Evolutionary conservation across 2,888 invertebrate species (phyloP).

Genomic region (Macaria notata): DNA sequence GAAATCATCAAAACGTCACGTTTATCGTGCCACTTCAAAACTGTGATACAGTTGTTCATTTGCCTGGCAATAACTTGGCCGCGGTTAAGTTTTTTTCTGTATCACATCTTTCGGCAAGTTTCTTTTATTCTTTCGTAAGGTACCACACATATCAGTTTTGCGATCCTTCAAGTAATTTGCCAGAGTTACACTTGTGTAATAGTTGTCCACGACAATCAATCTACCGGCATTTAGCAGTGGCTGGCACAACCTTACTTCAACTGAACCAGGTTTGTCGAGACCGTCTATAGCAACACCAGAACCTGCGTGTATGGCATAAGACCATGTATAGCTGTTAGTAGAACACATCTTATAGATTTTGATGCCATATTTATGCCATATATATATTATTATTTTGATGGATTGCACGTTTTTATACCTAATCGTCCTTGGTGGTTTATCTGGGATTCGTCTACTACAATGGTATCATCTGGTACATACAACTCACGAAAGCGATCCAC

Average conservation of each 20-base stretch:
- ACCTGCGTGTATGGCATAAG: constrained; percentile 27
- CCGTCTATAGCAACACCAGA: constrained; percentile 22
- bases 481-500: not conserved
- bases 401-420: constrained; percentile 1
- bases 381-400: too few species aligned
- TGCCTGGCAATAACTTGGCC: too few species aligned
- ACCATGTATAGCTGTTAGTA: constrained; percentile 24
- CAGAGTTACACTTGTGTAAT: constrained; percentile 30
- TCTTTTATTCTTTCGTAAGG: constrained; percentile 25
- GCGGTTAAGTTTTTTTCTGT: too few species aligned
- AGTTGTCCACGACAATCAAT: constrained; percentile 29
- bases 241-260: constrained; percentile 20
- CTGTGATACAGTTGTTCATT: too few species aligned
- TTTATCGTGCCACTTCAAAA: constrained; percentile 32
- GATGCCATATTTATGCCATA: constrained; percentile 4
- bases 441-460: constrained; percentile 8
- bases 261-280: constrained; percentile 26
- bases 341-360: constrained; percentile 5
- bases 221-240: constrained; percentile 26
- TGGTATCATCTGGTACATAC: not conserved
- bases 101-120: constrained; percentile 27
- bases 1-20: constrained; percentile 2
- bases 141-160: constrained; percentile 27
- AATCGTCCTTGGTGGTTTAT: not conserved
- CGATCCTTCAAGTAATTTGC: constrained; percentile 23